Evolutionary conservation across 2,113 vertebrate species (phyloP).

Genomic region (Ammodytes marinus): DNA sequence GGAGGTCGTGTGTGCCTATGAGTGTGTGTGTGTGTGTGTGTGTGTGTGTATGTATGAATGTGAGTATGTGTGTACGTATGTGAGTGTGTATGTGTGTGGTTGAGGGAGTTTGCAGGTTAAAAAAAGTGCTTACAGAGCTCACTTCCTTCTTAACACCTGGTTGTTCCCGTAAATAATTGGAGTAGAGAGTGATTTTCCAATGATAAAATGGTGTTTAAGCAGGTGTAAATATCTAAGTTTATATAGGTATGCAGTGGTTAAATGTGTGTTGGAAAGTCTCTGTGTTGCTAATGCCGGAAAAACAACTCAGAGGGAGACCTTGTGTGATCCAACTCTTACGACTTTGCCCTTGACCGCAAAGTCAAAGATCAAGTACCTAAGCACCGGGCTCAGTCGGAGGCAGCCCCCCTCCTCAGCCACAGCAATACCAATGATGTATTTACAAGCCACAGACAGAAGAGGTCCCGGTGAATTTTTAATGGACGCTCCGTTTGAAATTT

Average conservation of each 20-base stretch:
- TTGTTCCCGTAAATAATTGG: slow-evolving; percentile 57
- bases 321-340: slow-evolving; percentile 5
- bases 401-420: slow-evolving; percentile 56
- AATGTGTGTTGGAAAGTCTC: slow-evolving; percentile 32
- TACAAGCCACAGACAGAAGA: slow-evolving; percentile 75
- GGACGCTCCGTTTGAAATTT: slow-evolving; percentile 80
- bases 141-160: slow-evolving; percentile 62
- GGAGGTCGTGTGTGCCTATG: slow-evolving; percentile 37
- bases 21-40: slow-evolving; percentile 22
- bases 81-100: slow-evolving; percentile 20
- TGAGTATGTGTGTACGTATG: slow-evolving; percentile 21
- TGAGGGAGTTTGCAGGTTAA: slow-evolving; percentile 54
- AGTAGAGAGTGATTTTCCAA: slow-evolving; percentile 29
- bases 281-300: slow-evolving; percentile 20
- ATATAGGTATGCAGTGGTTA: not conserved
- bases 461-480: slow-evolving; percentile 79
- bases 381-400: slow-evolving; percentile 45
- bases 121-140: slow-evolving; percentile 53
- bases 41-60: slow-evolving; percentile 12
- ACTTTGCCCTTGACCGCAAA: slow-evolving; percentile 63
- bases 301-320: slow-evolving; percentile 1
- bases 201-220: slow-evolving; percentile 18
- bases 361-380: slow-evolving; percentile 65
- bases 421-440: slow-evolving; percentile 71
- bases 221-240: not conserved